Conservation (phyloP, 2,113 vertebrate genomes). For the Xiphophorus hellerii region DNA sequence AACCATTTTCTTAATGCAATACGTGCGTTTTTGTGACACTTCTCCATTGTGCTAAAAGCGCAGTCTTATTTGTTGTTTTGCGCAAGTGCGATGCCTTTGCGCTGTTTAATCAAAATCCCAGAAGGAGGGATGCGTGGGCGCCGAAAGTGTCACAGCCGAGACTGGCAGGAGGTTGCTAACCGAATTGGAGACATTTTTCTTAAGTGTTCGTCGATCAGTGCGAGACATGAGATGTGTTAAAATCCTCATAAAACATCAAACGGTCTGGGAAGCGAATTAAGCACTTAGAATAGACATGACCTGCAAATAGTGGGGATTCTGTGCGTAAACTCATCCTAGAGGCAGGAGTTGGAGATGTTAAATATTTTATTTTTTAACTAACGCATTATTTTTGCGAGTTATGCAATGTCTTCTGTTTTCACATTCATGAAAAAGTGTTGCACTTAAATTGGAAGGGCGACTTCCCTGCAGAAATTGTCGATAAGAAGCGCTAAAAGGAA, state of each 20-base stretch:
- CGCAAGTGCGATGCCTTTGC: constrained; percentile 1
- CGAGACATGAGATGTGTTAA: constrained; percentile 44
- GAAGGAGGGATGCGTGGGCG: constrained; percentile 6
- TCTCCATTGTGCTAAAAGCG: not conserved
- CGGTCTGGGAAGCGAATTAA: not conserved
- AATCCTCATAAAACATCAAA: constrained; percentile 21
- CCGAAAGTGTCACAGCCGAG: constrained; percentile 13
- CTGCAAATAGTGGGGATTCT: not conserved
- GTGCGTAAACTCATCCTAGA: too few species aligned
- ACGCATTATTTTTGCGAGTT: not conserved
- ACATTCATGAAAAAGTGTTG: constrained; percentile 9
- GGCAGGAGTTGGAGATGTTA: too few species aligned
- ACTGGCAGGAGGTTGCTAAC: constrained; percentile 60
- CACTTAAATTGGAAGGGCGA: constrained; percentile 50
- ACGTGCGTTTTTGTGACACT: not conserved
- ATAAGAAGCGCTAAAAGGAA: constrained; percentile 78
- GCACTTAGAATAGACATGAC: not conserved
- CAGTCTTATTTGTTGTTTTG: not conserved
- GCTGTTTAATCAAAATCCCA: constrained; percentile 39
- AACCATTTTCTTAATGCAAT: not conserved
- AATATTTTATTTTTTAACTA: too few species aligned
- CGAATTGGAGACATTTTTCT: constrained; percentile 42
- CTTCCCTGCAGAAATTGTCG: constrained; percentile 13
- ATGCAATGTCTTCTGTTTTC: not conserved
- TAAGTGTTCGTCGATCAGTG: constrained; percentile 12